Evolutionary conservation across 92 coral and sea anemone genomes (phyloP), one percentile per base, ranked within the genome.

Genomic region (Meandrina meandrites): DNA sequence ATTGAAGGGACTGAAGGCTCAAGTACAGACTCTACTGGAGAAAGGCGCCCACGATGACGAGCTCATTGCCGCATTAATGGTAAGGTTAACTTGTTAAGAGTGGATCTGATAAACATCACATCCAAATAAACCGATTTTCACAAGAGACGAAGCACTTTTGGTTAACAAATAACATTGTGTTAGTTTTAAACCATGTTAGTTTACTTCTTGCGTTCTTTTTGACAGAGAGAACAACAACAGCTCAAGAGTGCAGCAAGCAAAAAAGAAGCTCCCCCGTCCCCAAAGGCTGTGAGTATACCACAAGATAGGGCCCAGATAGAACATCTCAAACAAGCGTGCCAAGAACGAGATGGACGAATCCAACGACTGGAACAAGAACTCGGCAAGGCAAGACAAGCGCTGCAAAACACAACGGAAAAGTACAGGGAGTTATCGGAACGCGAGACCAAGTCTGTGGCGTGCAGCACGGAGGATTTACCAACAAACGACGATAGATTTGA

Each of bases 41-140:
- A 97, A 97, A 84, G 99, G 99, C 72, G 86, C 94, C n/a, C 99
- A 97, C 71, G 99, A 97, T 57, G 97, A 97, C 50, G 98, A 97
- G 82, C 95, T 97, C 27, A 92, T 97, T 82, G 94, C 94, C 1
- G 99, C 98, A 53, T 96, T 97, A 9, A 97, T 93, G 99, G 99
- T 97, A 86, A 86, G 75, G 70, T 70, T 73, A 21, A 57, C 8
- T 17, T 21, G 5, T 57, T 57, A 19, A 57, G 64, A 57, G 64
- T 4, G 64, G 64, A 57, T 17, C 64, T 3, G 64, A 57, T 19
- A 22, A 6, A 40, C 45, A 40, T 40, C 45, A 2, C 45, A 40
- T 40, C 45, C 45, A 40, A 2, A 16, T 56, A 21, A 15, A 56
- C 60, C 4, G 60, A 56, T 15, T 56, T 15, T 56, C 60, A 56